Evolutionary conservation across 2,888 invertebrate species (phyloP), one percentile per base, ranked within the genome.

Genomic region (Drosophila colorata): DNA sequence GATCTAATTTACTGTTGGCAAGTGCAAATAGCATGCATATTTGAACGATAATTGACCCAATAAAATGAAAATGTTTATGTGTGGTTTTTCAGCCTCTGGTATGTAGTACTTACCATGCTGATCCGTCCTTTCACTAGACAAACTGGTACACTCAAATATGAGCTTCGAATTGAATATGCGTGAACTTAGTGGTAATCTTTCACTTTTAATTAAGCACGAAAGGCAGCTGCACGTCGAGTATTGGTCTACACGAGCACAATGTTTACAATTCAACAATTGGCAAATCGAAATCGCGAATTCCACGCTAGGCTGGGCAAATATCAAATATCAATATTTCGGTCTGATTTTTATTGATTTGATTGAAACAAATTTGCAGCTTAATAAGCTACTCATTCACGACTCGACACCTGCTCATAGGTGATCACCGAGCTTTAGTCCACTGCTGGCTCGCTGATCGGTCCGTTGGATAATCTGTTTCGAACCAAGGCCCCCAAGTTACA

Each of bases 401-500:
- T 82, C 72, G 59, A 73, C 75, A 80, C 68, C 80, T 77, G 82
- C 65, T 64, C 77, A 58, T 18, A 31, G 6, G n/a, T 56, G 44
- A 56, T 57, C 44, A 65, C 49, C 56, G 47, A 57, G 56, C 55
- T 48, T 46, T 55, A 46, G 56, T 60, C 52, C 49, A 63, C 49
- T 48, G 31, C 58, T 59, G 43, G 41, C 41, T 68, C 37, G 31
- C 13, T 31, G 51, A 38, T 65, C 58, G 58, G 44, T 43, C 65
- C 49, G 77, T 68, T 61, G 48, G 14, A 51, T 44, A 53, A 43
- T 35, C 48, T 49, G 33, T 51, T 23, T 61, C 11, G 48, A 76
- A 69, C 58, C 82, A 87, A 88, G 77, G 77, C 84, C 72, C 72
- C 58, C 81, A 78, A 77, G 83, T 76, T 78, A 77, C 78, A 76